phyloP scores from a whole-genome alignment of 2,113 vertebrate genomes.

The Callionymus lyra region DNA sequence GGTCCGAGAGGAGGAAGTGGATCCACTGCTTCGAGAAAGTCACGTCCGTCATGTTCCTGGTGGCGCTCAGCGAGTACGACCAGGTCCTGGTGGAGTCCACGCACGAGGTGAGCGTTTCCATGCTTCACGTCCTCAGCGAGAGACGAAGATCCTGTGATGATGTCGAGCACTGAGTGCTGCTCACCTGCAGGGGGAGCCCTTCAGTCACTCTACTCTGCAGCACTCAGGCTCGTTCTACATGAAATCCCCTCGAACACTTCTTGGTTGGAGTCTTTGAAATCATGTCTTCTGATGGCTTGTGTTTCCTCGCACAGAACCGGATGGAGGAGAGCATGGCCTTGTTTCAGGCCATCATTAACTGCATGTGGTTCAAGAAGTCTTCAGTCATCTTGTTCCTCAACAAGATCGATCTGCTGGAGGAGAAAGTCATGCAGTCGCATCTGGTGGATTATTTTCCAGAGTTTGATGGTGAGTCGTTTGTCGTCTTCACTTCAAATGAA shows the following conservation, averaged over 20 bases:
- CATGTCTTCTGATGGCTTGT: conserved; percentile 5
- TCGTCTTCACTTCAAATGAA: background rate
- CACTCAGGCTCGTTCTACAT: conserved; percentile 14
- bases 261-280: conserved; percentile 1
- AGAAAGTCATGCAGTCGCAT: conserved; percentile 84
- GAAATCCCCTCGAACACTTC: conserved; percentile 22
- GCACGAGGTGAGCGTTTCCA: conserved; percentile 80
- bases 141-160: no score
- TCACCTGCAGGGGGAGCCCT: conserved; percentile 59
- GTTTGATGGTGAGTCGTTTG: conserved; percentile 67
- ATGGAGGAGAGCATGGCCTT: conserved; percentile 88
- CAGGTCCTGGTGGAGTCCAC: conserved; percentile 81
- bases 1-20: conserved; percentile 77
- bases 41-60: conserved; percentile 72
- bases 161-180: conserved; percentile 12
- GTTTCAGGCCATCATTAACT: conserved; percentile 82
- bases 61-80: conserved; percentile 85
- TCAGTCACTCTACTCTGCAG: conserved; percentile 37
- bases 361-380: conserved; percentile 78
- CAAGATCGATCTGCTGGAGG: conserved; percentile 81
- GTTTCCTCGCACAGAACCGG: conserved; percentile 63
- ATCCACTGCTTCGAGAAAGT: conserved; percentile 70
- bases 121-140: no score
- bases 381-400: conserved; percentile 86
- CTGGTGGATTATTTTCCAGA: conserved; percentile 84